phyloP scores from a whole-genome alignment of 2,797 vertebrate genomes.

The Salarias fasciatus region DNA sequence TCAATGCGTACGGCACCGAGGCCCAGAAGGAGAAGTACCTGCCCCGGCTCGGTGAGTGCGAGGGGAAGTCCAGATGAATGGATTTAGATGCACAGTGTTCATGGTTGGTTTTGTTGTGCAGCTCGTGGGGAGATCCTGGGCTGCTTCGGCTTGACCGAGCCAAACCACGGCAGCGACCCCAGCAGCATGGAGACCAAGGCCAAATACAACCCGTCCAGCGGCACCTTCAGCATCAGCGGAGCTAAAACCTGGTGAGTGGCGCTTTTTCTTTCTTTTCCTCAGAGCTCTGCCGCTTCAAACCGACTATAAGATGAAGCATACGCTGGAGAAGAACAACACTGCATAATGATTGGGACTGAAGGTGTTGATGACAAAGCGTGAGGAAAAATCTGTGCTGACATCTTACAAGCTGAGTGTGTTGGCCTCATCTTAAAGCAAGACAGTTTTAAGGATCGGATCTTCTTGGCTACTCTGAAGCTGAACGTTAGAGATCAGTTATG shows the following conservation, averaged over 20 bases:
- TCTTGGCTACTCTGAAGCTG: too few relatives aligned
- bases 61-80: too few relatives aligned
- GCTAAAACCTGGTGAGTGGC: constrained; percentile 88
- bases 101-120: constrained; percentile 47
- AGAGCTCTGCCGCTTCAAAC: neutral
- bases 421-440: too few relatives aligned
- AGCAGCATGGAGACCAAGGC: constrained; percentile 90
- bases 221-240: constrained; percentile 86
- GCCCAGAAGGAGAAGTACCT: constrained; percentile 89
- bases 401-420: too few relatives aligned
- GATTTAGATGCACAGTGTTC: too few relatives aligned
- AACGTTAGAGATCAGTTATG: too few relatives aligned
- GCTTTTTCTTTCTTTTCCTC: neutral
- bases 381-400: too few relatives aligned
- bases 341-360: neutral
- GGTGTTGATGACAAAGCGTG: too few relatives aligned
- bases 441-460: too few relatives aligned
- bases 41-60: constrained; percentile 84
- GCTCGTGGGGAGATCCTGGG: constrained; percentile 89
- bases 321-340: neutral
- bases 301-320: neutral
- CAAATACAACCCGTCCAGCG: constrained; percentile 82
- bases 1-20: constrained; percentile 87
- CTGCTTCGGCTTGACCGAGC: constrained; percentile 92
- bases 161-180: constrained; percentile 92